Base-by-base conservation (phyloP, 2,888 invertebrate genomes). In the Drosophila histrio region DNA sequence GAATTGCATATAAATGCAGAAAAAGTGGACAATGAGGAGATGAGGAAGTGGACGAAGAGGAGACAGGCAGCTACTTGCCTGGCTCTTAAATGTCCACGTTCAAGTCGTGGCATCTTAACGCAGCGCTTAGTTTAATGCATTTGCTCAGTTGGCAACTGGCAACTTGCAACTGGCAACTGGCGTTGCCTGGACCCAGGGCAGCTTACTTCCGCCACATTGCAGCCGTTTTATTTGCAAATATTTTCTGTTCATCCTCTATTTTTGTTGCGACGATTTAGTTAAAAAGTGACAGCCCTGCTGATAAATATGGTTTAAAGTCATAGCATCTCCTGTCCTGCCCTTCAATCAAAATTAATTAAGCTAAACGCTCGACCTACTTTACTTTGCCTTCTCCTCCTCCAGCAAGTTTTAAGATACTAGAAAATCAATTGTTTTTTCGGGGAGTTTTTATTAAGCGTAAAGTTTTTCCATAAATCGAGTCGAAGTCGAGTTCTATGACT, bases 171-270 rank as follows among this genome's bases (percentile, higher is more conserved):
- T 36, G 15, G 24, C 17, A 50, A 36, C 34, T 49, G 34, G 13
- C n/a, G 19, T 15, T n/a, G 21, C n/a, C 36, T 39, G 59, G 47
- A 26, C 39, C 5, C 11, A 28, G 52, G 65, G 54, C 64, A 54
- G 80, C 74, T 82, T 80, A 82, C 73, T 88, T 88, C 85, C 88
- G 87, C 71, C 87, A 87, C 87, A 88, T 79, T 85, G 79, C 79
- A 72, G 77, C 59, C 87, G 72, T 85, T 86, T 84, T 86, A 84
- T 88, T 86, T 86, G 80, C 87, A 79, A 81, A 78, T 79, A 85
- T 81, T 67, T 66, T 59, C 30, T 58, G 43, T 43, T 49, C 28
- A 34, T 46, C 7, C 34, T 47, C 19, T 39, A 7, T 30, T 19
- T 21, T 32, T 28, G 49, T 39, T 38, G 24, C 32, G 8, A 57